Percentiles rank a stretch among this genome's conserved stretches.
These are phyloP conservation scores for Bimastos eiseni DNA, from an alignment of 2,888 invertebrate species.

Conservation along the genomic window DNA sequence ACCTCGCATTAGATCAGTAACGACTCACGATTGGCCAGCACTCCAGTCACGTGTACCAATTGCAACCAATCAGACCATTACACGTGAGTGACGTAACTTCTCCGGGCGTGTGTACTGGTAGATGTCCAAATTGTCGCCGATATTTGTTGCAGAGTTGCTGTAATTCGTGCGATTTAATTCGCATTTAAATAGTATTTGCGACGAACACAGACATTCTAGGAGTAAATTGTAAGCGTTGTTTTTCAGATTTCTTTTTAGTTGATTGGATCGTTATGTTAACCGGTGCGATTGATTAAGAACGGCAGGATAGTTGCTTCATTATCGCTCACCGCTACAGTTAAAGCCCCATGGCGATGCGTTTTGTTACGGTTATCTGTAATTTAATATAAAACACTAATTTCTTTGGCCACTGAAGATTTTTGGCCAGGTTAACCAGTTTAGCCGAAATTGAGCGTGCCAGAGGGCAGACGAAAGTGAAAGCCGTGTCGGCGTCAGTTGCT, in stretches of 20 bases:
- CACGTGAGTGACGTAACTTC: conserved; percentile 21
- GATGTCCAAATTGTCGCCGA: background rate
- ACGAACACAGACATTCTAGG: background rate
- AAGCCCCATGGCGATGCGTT: background rate
- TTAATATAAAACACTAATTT: background rate
- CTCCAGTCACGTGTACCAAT: background rate
- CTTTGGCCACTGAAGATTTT: background rate
- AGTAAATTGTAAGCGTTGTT: background rate
- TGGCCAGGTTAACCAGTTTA: background rate
- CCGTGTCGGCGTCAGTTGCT: background rate
- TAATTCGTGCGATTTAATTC: conserved; percentile 4
- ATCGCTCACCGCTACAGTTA: background rate
- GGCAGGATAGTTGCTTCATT: background rate
- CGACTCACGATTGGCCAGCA: background rate
- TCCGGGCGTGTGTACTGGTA: background rate
- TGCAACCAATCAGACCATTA: background rate
- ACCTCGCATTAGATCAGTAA: background rate
- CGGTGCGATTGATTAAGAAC: background rate
- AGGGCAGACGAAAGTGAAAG: conserved; percentile 6
- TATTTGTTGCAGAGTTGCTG: background rate
- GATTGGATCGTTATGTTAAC: background rate
- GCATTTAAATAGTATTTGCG: background rate
- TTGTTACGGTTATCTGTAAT: background rate
- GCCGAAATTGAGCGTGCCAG: background rate
- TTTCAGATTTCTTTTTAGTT: background rate